Base-by-base conservation (phyloP, 2,797 vertebrate genomes). In the Peromyscus aztecus region DNA sequence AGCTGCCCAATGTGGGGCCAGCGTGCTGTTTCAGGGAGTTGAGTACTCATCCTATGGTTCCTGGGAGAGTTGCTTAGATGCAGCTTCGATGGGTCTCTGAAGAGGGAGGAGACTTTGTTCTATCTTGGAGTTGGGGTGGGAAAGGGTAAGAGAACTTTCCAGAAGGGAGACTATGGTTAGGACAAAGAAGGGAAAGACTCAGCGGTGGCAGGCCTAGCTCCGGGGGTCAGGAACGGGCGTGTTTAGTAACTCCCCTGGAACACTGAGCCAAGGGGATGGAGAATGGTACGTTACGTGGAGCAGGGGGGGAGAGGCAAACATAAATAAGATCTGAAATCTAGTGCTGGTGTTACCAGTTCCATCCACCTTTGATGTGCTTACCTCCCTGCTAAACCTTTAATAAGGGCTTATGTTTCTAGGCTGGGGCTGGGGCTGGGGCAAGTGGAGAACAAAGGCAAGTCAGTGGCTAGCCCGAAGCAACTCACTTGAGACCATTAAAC, bases 341-440 rank as follows among this genome's bases (percentile, higher is more conserved):
- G 75, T 78, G 49, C 37, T n/a, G 7, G 2, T 10, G 46, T 14
- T 7, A 43, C 77, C 84, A 37, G 59, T 84, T 31, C 23, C 46
- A 10, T 21, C 75, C 10, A 5, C 78, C 73, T 37, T 1, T 13
- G 14, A 73, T 40, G 34, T 3, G 1, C n/a, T 89, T 37, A 1
- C 24, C 73, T 27, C 5, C 19, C 31, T 34, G 75, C 27, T 6
- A 6, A 27, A 14, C 37, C 6, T 1, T 29, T 24, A 34, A 16
- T 1, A 21, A n/a, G 76, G n/a, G 29, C 1, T 11, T 8, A 0
- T n/a, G 13, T 24, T 16, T 4, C 7, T 1, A 14, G 67, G 43
- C 8, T 24, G 10, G 23, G 49, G 13, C 43, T 49, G 40, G 37
- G 34, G 23, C 6, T 0, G 1, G 86, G 49, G 6, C 19, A 37